Conservation (phyloP, 2,113 vertebrate genomes). For the Lasiurus cinereus region DNA sequence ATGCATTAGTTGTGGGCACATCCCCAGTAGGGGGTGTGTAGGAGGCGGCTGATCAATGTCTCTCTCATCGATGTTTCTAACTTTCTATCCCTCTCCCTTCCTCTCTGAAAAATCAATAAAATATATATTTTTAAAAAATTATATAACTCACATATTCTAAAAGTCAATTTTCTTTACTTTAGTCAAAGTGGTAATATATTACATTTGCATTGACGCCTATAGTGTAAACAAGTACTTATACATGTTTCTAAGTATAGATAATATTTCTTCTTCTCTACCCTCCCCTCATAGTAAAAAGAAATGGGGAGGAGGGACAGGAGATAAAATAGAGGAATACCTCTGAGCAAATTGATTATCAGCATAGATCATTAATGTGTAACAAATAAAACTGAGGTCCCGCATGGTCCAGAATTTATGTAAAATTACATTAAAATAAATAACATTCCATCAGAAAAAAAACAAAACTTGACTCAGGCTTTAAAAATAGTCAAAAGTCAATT, state of each 20-base stretch:
- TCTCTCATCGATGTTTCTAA: too few relatives aligned
- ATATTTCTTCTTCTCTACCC: not conserved
- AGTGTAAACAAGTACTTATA: not conserved
- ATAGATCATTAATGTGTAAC: not conserved
- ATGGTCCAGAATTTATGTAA: not conserved
- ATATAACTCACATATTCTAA: not conserved
- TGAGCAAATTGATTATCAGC: not conserved
- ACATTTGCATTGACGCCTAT: not conserved
- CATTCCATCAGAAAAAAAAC: not conserved
- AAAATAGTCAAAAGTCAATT: not conserved
- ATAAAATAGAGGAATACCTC: too few relatives aligned
- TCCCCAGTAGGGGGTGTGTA: too few relatives aligned
- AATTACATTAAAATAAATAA: slow-evolving; percentile 11
- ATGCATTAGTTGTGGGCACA: too few relatives aligned
- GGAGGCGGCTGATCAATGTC: too few relatives aligned
- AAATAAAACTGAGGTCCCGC: not conserved
- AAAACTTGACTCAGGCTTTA: not conserved
- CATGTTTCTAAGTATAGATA: not conserved
- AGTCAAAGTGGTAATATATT: not conserved
- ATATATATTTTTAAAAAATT: not conserved
- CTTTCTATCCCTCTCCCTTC: too few relatives aligned
- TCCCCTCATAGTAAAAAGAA: not conserved
- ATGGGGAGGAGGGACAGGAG: not conserved
- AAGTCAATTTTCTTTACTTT: not conserved
- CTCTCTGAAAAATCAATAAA: too few relatives aligned